Evolutionary conservation across 2,797 vertebrate genomes (phyloP).

Genomic region (Corythornis leucogaster): DNA sequence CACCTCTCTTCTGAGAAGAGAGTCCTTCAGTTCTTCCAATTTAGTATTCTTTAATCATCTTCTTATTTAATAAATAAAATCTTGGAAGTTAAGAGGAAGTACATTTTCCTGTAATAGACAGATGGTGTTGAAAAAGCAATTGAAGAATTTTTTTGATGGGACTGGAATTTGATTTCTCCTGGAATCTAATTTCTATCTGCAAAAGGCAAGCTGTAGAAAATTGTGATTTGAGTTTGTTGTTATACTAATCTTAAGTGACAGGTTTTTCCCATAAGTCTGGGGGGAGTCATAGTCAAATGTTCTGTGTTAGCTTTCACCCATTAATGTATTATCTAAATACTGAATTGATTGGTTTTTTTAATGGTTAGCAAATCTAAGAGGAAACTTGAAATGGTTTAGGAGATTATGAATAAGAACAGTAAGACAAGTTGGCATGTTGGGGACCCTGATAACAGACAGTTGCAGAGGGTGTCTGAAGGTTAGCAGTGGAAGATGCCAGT

Average conservation of each 20-base stretch:
- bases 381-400: not conserved
- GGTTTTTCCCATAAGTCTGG: not conserved
- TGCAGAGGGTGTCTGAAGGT: not conserved
- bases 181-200: not conserved
- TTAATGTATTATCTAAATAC: not conserved
- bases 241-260: too few species aligned
- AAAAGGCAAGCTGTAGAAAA: rapidly evolving
- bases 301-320: not conserved
- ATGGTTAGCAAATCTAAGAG: not conserved
- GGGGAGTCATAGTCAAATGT: not conserved
- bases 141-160: not conserved
- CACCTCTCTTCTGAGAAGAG: not conserved
- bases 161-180: not conserved
- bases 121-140: not conserved
- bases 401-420: not conserved
- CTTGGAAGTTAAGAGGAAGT: not conserved
- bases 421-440: not conserved
- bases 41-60: too few species aligned
- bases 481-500: not conserved
- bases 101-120: not conserved
- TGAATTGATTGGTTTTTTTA: not conserved
- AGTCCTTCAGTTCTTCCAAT: not conserved
- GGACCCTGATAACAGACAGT: not conserved
- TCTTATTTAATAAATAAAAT: constrained; percentile 22
- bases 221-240: too few species aligned